Base-by-base conservation (phyloP, 92 coral and sea anemone species). In the Porites lobata region DNA sequence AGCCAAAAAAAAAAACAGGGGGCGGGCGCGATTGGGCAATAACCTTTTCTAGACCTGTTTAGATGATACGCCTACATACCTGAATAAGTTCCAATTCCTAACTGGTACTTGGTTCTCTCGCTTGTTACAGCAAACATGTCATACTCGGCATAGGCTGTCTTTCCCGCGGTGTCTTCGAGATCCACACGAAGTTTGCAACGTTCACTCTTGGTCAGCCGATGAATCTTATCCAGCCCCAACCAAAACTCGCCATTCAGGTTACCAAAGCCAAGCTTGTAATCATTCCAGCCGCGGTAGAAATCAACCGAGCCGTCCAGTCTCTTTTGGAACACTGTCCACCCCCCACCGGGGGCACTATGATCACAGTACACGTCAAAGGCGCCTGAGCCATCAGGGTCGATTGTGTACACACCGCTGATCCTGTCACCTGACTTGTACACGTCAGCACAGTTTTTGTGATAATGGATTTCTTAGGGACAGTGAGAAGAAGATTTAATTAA, bases 341-440 rank as follows among this genome's bases (percentile, higher is more conserved):
- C 32, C 66, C 66, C 66, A 62, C 66, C 66, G 18, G 66, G 66
- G 6, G 66, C 17, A n/a, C n/a, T 62, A 20, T 62, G 66, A 62
- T 95, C 98, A 78, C 98, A 95, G 77, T 73, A 87, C 13, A 92
- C 98, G 15, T 82, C 63, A 84, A 95, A 90, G 26, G 82, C 47
- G 0, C 91, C 94, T 67, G 71, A 57, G 14, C 89, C 94, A 65
- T 95, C 96, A 9, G 96, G 98, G 76, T 91, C 90, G 75, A 95
- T 84, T 12, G 81, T 63, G 80, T 91, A 95, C 26, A 93, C 65
- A 47, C 94, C 94, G 61, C 85, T 91, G 64, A 75, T 63, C 56
- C 54, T 91, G 47, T 76, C 43, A 4, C 98, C 98, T 18, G 89
- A 86, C 68, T 50, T 79, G 82, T 80, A 83, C 32, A 84, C 66